A percentile compares a stretch with the other conserved stretches of the same genome.
phyloP scores from a whole-genome alignment of 2,888 invertebrate species.

The Nebria brevicollis region DNA sequence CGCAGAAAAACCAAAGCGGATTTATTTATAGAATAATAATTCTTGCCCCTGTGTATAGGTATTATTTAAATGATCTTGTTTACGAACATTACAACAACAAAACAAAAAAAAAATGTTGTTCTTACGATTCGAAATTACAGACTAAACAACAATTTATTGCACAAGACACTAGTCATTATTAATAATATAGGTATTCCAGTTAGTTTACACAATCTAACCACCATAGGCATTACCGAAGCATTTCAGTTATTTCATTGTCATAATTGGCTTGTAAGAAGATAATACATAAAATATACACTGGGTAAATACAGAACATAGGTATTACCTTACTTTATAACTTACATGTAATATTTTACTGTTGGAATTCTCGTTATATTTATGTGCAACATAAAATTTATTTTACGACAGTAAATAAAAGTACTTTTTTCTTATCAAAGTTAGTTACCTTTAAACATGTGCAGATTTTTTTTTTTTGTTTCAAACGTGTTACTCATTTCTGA shows the following conservation, averaged over 20 bases:
- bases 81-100: not conserved
- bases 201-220: constrained; percentile 16
- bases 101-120: not conserved
- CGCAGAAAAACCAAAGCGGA: not conserved
- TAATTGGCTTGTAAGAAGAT: constrained; percentile 3
- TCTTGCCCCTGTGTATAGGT: not conserved
- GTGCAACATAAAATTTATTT: not conserved
- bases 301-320: constrained; percentile 6
- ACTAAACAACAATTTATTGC: constrained; percentile 18
- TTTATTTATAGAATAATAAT: not conserved
- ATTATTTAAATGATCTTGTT: not conserved
- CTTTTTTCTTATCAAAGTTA: not conserved
- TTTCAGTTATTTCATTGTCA: constrained; percentile 13
- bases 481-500: too few relatives aligned
- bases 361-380: not conserved
- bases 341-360: not conserved
- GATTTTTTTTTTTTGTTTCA: not conserved
- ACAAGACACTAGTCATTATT: constrained; percentile 14
- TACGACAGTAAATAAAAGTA: not conserved
- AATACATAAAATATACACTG: not conserved
- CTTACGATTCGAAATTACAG: constrained; percentile 8
- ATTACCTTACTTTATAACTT: not conserved
- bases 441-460: not conserved
- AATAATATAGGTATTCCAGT: constrained; percentile 6
- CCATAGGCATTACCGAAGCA: constrained; percentile 4